Evolutionary conservation across 2,797 vertebrate species (phyloP), one percentile per base, ranked within the genome.

Genomic region (Chiloscyllium punctatum): DNA sequence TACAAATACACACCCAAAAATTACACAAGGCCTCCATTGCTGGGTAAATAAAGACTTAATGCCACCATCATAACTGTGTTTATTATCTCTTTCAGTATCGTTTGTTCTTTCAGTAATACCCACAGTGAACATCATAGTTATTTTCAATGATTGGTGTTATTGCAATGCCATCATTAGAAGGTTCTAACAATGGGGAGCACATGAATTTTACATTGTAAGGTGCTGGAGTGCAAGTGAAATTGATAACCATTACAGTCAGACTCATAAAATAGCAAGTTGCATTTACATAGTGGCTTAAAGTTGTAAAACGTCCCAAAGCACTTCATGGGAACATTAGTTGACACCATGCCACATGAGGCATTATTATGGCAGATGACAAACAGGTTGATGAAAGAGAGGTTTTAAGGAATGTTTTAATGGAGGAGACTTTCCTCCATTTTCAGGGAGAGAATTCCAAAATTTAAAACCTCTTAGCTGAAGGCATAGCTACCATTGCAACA

Each of bases 211-310:
- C 90, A 92, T 11, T 92, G 3, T 69, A 25, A 92, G 66, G n/a
- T 66, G 37, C 90, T 92, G 90, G 62, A 69, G 25, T 92, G 90
- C 90, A 69, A 27, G 90, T 69, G n/a, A 92, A 69, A 92, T 92
- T 30, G 27, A 88, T 88, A 27, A 27, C 69, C 62, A 92, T 69
- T 62, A 42, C 23, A n/a, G 37, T 7, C 90, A 66, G 33, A 16
- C 88, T 69, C 3, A 3, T 25, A 69, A 92, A 92, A 92, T 37
- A 84, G n/a, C n/a, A 69, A 92, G 62, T 92, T 27, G 21, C 8
- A 62, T n/a, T 62, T 62, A 18, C 30, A n/a, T 90, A 30, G 23
- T 23, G 13, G 48, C 87, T 90, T 90, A 62, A 90, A 57, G 11
- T 62, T 7, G 87, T n/a, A 90, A n/a, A 57, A 90, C 7, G 30